Percentiles rank a stretch among this genome's conserved stretches.
Evolutionary conservation across 2,113 vertebrate genomes (phyloP).

Genomic region (Pteropus alecto): DNA sequence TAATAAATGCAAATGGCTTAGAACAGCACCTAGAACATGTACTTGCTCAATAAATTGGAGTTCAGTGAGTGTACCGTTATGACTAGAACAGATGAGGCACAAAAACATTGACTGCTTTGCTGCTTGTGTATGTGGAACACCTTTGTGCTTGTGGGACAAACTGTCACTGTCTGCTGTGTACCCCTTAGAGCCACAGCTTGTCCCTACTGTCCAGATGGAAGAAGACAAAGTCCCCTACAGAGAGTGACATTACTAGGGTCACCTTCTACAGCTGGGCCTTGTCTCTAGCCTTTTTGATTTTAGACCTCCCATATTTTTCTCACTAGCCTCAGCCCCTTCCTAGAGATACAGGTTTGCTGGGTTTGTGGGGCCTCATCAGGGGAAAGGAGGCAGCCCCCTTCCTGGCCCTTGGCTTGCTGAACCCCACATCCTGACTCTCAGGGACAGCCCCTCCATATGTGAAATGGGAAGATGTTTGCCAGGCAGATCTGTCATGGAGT

Average conservation of each 20-base stretch:
- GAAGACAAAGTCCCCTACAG: neutral
- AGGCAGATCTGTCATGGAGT: neutral
- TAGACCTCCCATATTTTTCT: neutral
- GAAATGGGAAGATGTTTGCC: neutral
- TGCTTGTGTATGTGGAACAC: neutral
- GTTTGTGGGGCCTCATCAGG: neutral
- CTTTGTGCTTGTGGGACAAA: neutral
- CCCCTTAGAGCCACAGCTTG: neutral
- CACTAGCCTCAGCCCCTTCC: neutral
- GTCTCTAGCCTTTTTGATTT: neutral
- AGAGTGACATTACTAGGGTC: neutral
- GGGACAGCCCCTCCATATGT: neutral
- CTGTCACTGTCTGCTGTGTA: neutral
- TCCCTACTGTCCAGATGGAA: neutral
- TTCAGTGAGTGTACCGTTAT: neutral
- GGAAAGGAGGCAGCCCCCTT: neutral
- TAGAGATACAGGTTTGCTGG: neutral
- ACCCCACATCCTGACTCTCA: neutral
- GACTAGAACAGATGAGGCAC: neutral
- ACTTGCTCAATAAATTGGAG: neutral
- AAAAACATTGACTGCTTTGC: neutral
- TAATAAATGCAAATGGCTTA: neutral
- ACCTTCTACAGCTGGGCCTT: neutral
- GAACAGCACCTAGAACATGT: neutral
- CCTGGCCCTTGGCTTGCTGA: neutral